phyloP scores from a whole-genome alignment of 2,113 vertebrate genomes.

The Gallinago media region DNA sequence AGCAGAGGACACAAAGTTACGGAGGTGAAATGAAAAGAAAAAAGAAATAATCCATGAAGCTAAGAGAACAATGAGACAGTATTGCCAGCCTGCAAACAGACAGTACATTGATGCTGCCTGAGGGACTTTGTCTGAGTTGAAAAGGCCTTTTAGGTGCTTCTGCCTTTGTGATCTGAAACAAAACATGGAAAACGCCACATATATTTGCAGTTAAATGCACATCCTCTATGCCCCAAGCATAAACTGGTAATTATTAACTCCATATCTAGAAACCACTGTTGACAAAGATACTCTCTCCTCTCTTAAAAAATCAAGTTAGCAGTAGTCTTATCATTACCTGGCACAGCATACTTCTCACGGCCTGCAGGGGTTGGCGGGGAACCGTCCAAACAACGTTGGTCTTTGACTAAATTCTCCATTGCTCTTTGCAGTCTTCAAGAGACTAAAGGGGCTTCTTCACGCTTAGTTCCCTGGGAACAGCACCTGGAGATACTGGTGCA shows the following conservation, averaged over 20 bases:
- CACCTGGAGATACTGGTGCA: conserved; percentile 55
- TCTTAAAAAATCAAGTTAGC: background rate
- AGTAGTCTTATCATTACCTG: conserved; percentile 66
- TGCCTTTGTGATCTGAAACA: background rate
- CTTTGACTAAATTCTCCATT: conserved; percentile 58
- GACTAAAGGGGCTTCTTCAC: background rate
- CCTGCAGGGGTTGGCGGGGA: background rate
- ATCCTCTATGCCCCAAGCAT: background rate
- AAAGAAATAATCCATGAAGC: background rate
- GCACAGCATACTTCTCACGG: background rate
- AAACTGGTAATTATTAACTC: background rate
- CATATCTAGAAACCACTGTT: background rate
- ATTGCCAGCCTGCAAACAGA: background rate
- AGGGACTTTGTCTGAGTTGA: background rate
- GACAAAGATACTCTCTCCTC: background rate
- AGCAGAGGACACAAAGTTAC: background rate
- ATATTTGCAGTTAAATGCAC: background rate
- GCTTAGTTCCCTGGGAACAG: conserved; percentile 13
- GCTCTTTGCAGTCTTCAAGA: background rate
- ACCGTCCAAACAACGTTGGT: background rate
- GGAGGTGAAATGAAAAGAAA: background rate
- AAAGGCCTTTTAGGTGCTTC: background rate
- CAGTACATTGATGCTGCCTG: background rate
- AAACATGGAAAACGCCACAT: background rate
- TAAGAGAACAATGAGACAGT: background rate